Evolutionary conservation across 2,888 invertebrate genomes (phyloP), one percentile per base, ranked within the genome.

Genomic region (Anthrax anthrax): DNA sequence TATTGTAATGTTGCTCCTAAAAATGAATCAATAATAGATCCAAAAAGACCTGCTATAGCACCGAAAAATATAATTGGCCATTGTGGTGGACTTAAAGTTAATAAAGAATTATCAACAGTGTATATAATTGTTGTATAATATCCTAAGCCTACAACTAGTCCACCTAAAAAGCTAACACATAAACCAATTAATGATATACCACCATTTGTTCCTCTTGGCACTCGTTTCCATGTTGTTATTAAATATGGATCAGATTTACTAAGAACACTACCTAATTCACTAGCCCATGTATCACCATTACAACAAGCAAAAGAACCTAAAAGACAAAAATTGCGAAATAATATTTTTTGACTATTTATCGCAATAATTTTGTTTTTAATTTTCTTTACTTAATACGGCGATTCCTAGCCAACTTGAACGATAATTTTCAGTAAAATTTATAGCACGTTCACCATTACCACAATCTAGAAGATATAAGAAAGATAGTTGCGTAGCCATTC

Each of bases 251-350:
- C 75, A 0, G 74, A 67, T 23, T 65, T 69, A 8, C 81, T 76
- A 18, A 86, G 61, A 0, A 86, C 90, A 32, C 82, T 74, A 2
- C 89, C 91, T 17, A 92, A 64, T 69, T 92, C 92, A 36, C 89
- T 90, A 42, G 91, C 86, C 84, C 88, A 88, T 0, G 91, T 92
- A 60, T 92, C 92, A 1, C 90, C 91, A 62, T 84, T 85, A 55
- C 82, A 81, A 59, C 86, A 85, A 14, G 87, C 78, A 57, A 88
- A 73, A 1, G 84, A 56, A 81, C 81, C 81, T 62, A 37, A 61
- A 55, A 23, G 8, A 8, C 8, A 6, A 23, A 23, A 23, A 23
- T 6, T 6, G 8, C 4, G 8, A 23, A 6, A 6, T 8, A 23
- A 6, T 23, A 23, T 23, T 8, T 4, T 23, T 23, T 23, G 8